These are phyloP conservation scores for Agrochola macilenta DNA, from an alignment of 2,888 invertebrate genomes.

Conservation along the genomic window DNA sequence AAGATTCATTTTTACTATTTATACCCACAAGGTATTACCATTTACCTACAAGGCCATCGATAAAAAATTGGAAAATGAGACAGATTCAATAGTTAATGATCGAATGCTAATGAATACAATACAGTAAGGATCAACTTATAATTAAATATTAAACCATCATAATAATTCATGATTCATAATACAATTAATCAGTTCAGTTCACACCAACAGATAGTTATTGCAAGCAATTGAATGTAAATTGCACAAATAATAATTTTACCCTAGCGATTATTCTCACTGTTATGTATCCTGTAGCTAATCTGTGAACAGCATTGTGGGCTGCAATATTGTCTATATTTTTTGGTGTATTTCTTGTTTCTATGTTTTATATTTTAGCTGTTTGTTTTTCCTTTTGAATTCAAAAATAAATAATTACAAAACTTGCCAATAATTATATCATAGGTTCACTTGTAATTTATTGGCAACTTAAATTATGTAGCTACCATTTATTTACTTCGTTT, in stretches of 20 bases:
- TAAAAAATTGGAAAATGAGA: not conserved
- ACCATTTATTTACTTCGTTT: not conserved
- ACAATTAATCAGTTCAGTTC: slow-evolving; percentile 6
- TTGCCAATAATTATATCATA: not conserved
- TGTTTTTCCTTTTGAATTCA: too few relatives aligned
- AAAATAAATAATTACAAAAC: not conserved
- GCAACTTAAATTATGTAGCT: not conserved
- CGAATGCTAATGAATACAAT: not conserved
- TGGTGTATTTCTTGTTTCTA: too few relatives aligned
- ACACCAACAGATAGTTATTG: not conserved
- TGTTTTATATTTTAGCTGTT: too few relatives aligned
- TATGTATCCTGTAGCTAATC: too few relatives aligned
- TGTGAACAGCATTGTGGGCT: too few relatives aligned
- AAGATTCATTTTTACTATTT: too few relatives aligned
- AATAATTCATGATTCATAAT: slow-evolving; percentile 2
- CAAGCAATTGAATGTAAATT: slow-evolving; percentile 14
- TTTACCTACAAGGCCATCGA: too few relatives aligned
- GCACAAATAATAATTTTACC: too few relatives aligned
- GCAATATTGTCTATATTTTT: too few relatives aligned
- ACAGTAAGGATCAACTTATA: not conserved
- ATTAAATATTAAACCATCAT: not conserved
- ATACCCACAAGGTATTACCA: too few relatives aligned
- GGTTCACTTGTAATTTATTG: not conserved
- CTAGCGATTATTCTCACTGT: too few relatives aligned
- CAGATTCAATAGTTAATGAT: not conserved